Percentiles rank a stretch among this genome's conserved stretches.
Evolutionary conservation across 2,888 invertebrate genomes (phyloP).

Genomic region (Meganola albula): DNA sequence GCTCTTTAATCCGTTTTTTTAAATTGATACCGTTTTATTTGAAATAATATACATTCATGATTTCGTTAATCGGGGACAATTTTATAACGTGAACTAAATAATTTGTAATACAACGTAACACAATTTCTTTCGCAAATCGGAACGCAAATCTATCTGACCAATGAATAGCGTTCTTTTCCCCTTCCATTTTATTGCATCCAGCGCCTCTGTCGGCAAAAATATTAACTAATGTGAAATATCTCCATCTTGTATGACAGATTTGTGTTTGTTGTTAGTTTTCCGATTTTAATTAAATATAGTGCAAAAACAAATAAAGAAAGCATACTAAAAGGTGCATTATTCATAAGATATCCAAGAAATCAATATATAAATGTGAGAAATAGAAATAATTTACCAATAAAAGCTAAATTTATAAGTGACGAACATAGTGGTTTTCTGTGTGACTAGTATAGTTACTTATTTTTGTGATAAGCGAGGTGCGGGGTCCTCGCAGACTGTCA

Average conservation of each 20-base stretch:
- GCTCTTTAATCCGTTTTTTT: no score
- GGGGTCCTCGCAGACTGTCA: conserved; percentile 67
- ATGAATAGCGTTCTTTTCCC: conserved; percentile 45
- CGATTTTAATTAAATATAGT: conserved; percentile 58
- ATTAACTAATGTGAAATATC: conserved; percentile 77
- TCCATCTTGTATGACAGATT: conserved; percentile 82
- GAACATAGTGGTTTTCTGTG: conserved; percentile 62
- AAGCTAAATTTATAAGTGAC: conserved; percentile 63
- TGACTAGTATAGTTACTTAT: conserved; percentile 77
- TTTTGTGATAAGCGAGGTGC: conserved; percentile 77
- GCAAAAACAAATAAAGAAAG: conserved; percentile 49
- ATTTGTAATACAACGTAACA: conserved; percentile 3
- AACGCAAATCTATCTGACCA: conserved; percentile 49
- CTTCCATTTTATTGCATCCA: conserved; percentile 46
- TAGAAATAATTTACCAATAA: conserved; percentile 36
- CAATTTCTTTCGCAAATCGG: conserved; percentile 32
- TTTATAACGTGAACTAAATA: no score
- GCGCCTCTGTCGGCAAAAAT: conserved; percentile 69
- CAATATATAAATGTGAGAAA: conserved; percentile 34
- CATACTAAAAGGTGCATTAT: conserved; percentile 39
- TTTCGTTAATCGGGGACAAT: no score
- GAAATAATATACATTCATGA: no score
- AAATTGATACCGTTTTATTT: no score
- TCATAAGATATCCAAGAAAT: conserved; percentile 27
- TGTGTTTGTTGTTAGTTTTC: conserved; percentile 77